Evolutionary conservation across 2,797 vertebrate genomes (phyloP).

Genomic region (Parambassis ranga): DNA sequence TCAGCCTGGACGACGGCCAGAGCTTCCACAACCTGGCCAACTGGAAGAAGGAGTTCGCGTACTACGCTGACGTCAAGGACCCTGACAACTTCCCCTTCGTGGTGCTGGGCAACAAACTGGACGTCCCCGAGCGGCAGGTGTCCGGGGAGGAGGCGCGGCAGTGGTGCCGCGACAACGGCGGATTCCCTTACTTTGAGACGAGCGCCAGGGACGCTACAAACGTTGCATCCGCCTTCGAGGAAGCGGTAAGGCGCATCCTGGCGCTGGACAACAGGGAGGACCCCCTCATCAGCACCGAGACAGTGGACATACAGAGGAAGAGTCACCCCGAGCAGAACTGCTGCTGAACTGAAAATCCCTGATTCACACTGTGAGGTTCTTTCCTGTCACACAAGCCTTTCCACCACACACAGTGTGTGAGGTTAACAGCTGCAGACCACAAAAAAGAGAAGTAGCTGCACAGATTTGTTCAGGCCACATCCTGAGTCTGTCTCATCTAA

Average conservation of each 20-base stretch:
- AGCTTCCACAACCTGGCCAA: slow-evolving; percentile 93
- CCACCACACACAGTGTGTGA: too few species aligned
- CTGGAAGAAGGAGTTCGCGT: slow-evolving; percentile 98
- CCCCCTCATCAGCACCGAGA: slow-evolving; percentile 89
- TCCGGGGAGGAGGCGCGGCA: slow-evolving; percentile 87
- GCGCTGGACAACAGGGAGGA: slow-evolving; percentile 74
- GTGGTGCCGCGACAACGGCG: slow-evolving; percentile 94
- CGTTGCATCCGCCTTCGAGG: slow-evolving; percentile 91
- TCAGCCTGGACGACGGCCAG: slow-evolving; percentile 93
- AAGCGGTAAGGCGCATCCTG: slow-evolving; percentile 90
- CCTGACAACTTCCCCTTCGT: slow-evolving; percentile 93
- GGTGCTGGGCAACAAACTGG: slow-evolving; percentile 94
- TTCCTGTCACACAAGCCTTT: too few species aligned
- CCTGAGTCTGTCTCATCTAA: too few species aligned
- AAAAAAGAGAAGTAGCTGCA: too few species aligned
- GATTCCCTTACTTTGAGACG: slow-evolving; percentile 94
- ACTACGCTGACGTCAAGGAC: slow-evolving; percentile 94
- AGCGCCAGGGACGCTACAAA: slow-evolving; percentile 96
- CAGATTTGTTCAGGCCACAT: too few species aligned
- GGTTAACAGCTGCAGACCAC: too few species aligned
- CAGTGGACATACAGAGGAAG: slow-evolving; percentile 88
- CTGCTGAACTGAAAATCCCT: slow-evolving; percentile 80
- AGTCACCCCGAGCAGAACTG: slow-evolving; percentile 81
- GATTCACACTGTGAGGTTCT: too few species aligned
- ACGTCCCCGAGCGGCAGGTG: slow-evolving; percentile 90